Base-by-base conservation (phyloP, 2,888 invertebrate genomes). In the Incurvaria masculella region DNA sequence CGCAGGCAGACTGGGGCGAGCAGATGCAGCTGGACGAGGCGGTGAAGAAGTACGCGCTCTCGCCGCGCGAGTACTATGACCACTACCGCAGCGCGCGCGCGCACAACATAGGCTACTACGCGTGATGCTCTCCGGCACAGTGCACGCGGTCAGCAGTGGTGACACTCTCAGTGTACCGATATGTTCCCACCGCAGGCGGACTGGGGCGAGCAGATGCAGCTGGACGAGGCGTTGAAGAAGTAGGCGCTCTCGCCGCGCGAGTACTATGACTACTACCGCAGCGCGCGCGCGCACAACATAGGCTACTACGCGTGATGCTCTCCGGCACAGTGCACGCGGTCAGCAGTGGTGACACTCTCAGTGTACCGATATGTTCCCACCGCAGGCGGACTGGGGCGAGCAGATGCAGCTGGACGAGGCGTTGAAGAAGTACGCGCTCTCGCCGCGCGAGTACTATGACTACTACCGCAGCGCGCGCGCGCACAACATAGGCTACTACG, bases 1-100 rank as follows among this genome's bases (percentile, higher is more conserved):
- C n/a, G n/a, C 66, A 78, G 76, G 71, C 74, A 1, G 74, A 78
- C 46, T 78, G 76, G 76, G 73, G 69, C 5, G 74, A 76, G 23
- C 72, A 72, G 44, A 78, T n/a, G n/a, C n/a, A n/a, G 48, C 26
- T 71, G 14, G 75, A 76, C 27, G n/a, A n/a, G n/a, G n/a, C n/a
- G n/a, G n/a, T n/a, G n/a, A 78, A 76, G 50, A 72, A 69, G 38
- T 73, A 69, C 45, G 58, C 73, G 0, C 61, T 54, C 2, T 68
- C 78, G 0, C 74, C 78, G 0, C 53, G 61, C 0, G 70, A 74
- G 41, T 75, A 76, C 27, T 74, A 70, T 11, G 69, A 74, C 20
- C 76, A 78, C 44, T 78, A 78, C n/a, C n/a, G n/a, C n/a, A n/a
- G 74, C 43, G 78, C 78, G 33, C 57, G 72, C 17, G 62, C 72